phyloP scores from a whole-genome alignment of 2,888 invertebrate species.

The Aphodius granarius region DNA sequence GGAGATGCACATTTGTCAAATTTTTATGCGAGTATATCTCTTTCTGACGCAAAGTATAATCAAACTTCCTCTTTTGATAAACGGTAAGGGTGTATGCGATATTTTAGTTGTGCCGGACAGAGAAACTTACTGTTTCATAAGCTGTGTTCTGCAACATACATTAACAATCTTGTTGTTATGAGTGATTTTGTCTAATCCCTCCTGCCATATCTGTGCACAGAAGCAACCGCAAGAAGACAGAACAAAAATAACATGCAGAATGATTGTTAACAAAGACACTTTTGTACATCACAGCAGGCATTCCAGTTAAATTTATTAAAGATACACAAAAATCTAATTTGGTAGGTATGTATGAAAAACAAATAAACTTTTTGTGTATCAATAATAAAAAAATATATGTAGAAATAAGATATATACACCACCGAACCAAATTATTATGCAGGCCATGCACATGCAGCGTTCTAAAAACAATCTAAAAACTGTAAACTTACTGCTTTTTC shows the following conservation, averaged over 20 bases:
- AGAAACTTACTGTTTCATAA: slow-evolving; percentile 96
- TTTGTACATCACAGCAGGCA: neutral
- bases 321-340: neutral
- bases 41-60: too few relatives aligned
- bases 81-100: neutral
- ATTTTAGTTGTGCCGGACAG: neutral
- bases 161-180: slow-evolving; percentile 97
- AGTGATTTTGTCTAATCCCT: slow-evolving; percentile 82
- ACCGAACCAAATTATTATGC: too few relatives aligned
- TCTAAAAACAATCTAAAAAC: slow-evolving; percentile 30
- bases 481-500: slow-evolving; percentile 94
- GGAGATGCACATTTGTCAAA: too few relatives aligned
- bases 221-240: slow-evolving; percentile 26
- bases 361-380: too few relatives aligned
- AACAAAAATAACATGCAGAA: slow-evolving; percentile 19
- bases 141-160: slow-evolving; percentile 90
- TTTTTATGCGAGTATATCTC: too few relatives aligned
- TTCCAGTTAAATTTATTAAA: neutral
- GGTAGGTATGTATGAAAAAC: neutral
- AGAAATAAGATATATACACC: too few relatives aligned
- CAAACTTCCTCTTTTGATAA: too few relatives aligned
- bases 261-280: neutral
- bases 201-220: slow-evolving; percentile 83
- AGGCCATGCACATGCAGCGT: slow-evolving; percentile 30
- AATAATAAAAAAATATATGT: too few relatives aligned